Evolutionary conservation across 2,113 vertebrate species (phyloP), one percentile per base, ranked within the genome.

Genomic region (Erythrocercus mccallii): DNA sequence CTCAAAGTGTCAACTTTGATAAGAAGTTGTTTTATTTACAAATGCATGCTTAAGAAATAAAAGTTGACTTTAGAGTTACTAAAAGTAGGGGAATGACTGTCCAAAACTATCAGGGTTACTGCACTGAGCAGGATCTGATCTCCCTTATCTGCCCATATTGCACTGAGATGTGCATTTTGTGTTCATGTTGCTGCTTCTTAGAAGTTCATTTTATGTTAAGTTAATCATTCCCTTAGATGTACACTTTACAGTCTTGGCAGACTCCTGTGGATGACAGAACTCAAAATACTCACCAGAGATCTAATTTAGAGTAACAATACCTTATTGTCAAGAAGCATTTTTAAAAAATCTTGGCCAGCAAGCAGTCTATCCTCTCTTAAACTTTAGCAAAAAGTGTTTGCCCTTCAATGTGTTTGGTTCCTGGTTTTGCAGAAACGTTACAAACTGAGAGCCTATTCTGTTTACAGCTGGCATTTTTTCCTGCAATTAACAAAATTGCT

Each of bases 401-500:
- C 24, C 58, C 40, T 94, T 95, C 37, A 60, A 24, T 53, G 64
- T 77, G 15, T 76, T 44, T 61, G 38, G 33, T 48, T 89, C 77
- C 64, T 66, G 60, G 7, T 40, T 90, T 85, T 92, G 50, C 74
- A 77, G 38, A 90, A 92, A 62, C 33, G 38, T 24, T 86, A 3
- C 42, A 40, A 33, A 81, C 68, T 58, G 45, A 62, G 44, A 80
- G n/a, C 25, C 17, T 30, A 4, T 71, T 48, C 66, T 93, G 78
- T 94, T 95, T 95, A 88, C 58, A 90, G 89, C 83, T 94, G 81
- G 21, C 68, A 42, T 72, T 93, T 93, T 95, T 51, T 40, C 85
- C 65, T 90, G 72, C 88, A 93, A 84, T 97, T 96, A 95, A 65
- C 66, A 90, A 81, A 95, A 96, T 86, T 83, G 47, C 44, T 77